Conservation (phyloP, 2,113 vertebrate genomes). For the Meleagris gallopavo region DNA sequence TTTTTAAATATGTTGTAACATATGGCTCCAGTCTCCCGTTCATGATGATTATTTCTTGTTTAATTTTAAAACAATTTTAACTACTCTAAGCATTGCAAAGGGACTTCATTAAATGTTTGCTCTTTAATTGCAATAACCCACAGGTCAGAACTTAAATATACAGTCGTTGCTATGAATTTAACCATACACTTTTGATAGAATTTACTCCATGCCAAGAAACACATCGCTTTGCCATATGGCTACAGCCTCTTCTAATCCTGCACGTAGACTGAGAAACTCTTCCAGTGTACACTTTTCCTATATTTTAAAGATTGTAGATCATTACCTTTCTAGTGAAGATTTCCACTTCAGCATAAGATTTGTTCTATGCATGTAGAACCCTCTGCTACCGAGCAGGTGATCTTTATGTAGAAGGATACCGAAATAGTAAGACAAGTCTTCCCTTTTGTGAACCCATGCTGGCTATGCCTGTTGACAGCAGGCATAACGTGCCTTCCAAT, state of each 20-base stretch:
- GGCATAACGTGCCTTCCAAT: neutral
- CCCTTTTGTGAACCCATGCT: neutral
- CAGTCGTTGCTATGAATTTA: neutral
- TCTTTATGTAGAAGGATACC: neutral
- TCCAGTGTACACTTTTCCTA: neutral
- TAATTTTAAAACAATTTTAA: neutral
- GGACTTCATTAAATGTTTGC: neutral
- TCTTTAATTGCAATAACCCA: neutral
- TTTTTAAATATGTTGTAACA: neutral
- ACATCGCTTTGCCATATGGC: neutral
- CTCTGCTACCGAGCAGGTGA: neutral
- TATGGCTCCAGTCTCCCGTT: neutral
- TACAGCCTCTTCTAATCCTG: neutral
- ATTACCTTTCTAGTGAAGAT: neutral
- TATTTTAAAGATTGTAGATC: neutral
- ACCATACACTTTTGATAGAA: neutral
- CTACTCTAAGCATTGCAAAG: neutral
- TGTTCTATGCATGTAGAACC: neutral
- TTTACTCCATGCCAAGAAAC: constrained; percentile 3
- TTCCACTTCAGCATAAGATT: neutral
- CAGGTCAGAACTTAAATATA: neutral
- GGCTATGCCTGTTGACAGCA: neutral
- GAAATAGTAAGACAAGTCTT: neutral
- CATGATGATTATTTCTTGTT: neutral
- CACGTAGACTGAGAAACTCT: neutral